Conservation (phyloP, 2,888 invertebrate species). For the Tenthredo notha region DNA sequence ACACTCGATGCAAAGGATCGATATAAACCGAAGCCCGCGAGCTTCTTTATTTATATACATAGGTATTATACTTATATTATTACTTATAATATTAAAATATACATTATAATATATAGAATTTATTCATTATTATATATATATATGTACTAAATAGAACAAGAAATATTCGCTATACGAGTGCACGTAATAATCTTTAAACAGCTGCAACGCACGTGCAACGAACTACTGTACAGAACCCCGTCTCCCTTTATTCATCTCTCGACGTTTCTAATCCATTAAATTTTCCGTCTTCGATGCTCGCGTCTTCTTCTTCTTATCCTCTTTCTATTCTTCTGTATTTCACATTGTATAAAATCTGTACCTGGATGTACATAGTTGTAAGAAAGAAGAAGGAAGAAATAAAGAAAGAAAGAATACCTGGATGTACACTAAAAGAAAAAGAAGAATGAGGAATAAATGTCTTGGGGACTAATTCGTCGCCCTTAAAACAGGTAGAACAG, state of each 20-base stretch:
- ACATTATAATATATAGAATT: neutral
- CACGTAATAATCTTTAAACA: constrained; percentile 41
- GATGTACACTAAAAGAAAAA: neutral
- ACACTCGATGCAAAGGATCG: constrained; percentile 28
- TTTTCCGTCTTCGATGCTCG: neutral
- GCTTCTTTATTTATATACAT: neutral
- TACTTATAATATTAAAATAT: neutral
- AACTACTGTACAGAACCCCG: neutral
- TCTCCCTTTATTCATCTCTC: neutral
- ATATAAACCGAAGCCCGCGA: neutral
- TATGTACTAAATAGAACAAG: neutral
- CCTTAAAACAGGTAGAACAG: constrained; percentile 23
- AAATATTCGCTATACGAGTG: neutral
- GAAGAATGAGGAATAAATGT: neutral
- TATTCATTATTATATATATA: neutral
- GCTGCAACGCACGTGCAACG: constrained; percentile 38
- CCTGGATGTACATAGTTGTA: neutral
- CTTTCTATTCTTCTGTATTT: neutral
- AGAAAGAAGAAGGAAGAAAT: neutral
- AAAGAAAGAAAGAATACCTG: neutral
- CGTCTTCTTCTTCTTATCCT: neutral
- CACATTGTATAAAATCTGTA: neutral
- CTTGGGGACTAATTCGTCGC: constrained; percentile 26
- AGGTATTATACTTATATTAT: neutral
- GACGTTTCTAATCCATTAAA: constrained; percentile 22